Evolutionary conservation across 2,888 invertebrate genomes (phyloP).

Genomic region (Trimorus sp.): DNA sequence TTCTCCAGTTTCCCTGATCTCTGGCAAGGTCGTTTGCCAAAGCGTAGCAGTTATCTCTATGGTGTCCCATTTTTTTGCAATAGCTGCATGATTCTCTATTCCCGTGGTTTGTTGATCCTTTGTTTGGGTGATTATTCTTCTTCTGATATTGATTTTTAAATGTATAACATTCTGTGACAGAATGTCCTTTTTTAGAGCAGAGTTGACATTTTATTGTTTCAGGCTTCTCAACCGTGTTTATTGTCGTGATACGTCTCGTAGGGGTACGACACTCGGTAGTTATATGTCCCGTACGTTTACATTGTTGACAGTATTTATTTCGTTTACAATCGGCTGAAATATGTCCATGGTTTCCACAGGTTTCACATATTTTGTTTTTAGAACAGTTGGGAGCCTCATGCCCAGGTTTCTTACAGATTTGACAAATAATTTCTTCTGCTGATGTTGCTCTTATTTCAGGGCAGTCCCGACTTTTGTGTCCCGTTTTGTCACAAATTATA

Average conservation of each 20-base stretch:
- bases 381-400: not conserved
- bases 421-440: too few relatives aligned
- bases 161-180: not conserved
- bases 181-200: not conserved
- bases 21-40: not conserved
- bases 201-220: not conserved
- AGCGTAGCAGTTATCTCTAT: not conserved
- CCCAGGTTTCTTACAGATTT: too few relatives aligned
- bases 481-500: not conserved
- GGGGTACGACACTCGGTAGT: not conserved
- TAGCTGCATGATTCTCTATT: not conserved
- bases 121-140: not conserved
- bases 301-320: not conserved
- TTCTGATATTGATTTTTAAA: not conserved
- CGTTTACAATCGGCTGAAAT: not conserved
- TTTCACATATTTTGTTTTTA: not conserved
- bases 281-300: not conserved
- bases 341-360: not conserved
- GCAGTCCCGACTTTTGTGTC: not conserved
- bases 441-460: not conserved
- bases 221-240: not conserved
- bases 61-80: not conserved
- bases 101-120: not conserved
- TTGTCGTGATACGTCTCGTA: not conserved
- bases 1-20: slow-evolving; percentile 40